Percentiles rank a stretch among this genome's conserved stretches.
Evolutionary conservation across 2,888 invertebrate species (phyloP).

Genomic region (Ophion obscuratus): DNA sequence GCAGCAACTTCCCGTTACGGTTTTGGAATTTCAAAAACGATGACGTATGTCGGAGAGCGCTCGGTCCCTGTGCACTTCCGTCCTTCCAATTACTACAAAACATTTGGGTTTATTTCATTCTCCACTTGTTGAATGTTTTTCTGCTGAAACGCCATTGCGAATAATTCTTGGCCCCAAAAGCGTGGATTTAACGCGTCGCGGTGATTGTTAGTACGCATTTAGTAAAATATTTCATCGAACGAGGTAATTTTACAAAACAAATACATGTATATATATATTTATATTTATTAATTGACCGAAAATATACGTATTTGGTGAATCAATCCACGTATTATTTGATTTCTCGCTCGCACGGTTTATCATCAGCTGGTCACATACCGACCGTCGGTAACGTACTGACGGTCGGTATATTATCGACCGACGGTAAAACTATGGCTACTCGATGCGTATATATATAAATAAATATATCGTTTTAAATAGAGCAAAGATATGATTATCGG

Average conservation of each 20-base stretch:
- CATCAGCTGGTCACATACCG: not conserved
- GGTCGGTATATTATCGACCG: not conserved
- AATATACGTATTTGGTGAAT: not conserved
- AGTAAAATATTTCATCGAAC: not conserved
- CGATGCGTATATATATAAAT: not conserved
- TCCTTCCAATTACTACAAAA: not conserved
- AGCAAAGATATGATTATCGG: not conserved
- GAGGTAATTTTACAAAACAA: not conserved
- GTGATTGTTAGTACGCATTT: not conserved
- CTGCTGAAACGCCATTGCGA: not conserved
- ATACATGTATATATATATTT: not conserved
- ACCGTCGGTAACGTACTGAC: not conserved
- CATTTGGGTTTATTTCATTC: not conserved
- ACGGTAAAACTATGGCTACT: not conserved
- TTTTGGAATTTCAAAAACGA: slow-evolving; percentile 59
- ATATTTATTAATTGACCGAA: not conserved
- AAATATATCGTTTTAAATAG: not conserved
- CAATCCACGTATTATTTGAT: not conserved
- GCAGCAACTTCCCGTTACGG: slow-evolving; percentile 55
- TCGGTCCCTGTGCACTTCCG: not conserved
- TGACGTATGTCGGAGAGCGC: not conserved
- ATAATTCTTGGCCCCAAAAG: not conserved
- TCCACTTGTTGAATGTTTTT: not conserved
- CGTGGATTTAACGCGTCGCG: not conserved
- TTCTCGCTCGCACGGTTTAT: not conserved